Evolutionary conservation across 2,797 vertebrate species (phyloP).

Genomic region (Gambusia yucatana): DNA sequence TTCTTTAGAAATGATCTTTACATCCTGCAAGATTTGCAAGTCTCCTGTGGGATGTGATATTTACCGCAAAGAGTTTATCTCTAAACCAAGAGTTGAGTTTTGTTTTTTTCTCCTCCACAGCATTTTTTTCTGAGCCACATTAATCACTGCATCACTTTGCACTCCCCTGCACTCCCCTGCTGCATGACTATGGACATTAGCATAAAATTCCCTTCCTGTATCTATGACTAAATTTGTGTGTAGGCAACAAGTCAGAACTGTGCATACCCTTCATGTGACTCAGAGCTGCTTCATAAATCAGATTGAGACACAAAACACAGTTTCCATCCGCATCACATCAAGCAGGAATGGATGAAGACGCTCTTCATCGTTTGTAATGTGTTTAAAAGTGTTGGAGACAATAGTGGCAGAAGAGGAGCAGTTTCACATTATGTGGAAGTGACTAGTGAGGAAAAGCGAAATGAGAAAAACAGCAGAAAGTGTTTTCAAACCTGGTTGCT

Average conservation of each 20-base stretch:
- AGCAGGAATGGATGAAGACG: background rate
- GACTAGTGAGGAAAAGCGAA: background rate
- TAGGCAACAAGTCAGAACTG: background rate
- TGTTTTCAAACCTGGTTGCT: background rate
- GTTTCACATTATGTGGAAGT: background rate
- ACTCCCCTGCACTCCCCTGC: background rate
- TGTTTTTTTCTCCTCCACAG: background rate
- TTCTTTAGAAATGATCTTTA: background rate
- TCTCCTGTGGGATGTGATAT: background rate
- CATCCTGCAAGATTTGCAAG: background rate
- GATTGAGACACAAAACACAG: background rate
- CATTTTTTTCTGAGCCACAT: background rate
- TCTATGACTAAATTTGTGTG: background rate
- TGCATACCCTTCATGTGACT: background rate
- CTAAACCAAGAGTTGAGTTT: background rate
- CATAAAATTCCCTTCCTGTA: background rate
- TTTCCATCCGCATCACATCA: background rate
- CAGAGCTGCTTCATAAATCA: background rate
- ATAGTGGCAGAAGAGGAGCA: background rate
- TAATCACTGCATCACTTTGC: background rate
- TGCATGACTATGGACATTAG: background rate
- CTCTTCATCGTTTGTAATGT: background rate
- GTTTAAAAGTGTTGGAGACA: background rate
- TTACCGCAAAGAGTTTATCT: background rate
- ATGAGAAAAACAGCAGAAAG: background rate